Evolutionary conservation across 2,888 invertebrate species (phyloP), one percentile per base, ranked within the genome.

Genomic region (Nemurella pictetii): DNA sequence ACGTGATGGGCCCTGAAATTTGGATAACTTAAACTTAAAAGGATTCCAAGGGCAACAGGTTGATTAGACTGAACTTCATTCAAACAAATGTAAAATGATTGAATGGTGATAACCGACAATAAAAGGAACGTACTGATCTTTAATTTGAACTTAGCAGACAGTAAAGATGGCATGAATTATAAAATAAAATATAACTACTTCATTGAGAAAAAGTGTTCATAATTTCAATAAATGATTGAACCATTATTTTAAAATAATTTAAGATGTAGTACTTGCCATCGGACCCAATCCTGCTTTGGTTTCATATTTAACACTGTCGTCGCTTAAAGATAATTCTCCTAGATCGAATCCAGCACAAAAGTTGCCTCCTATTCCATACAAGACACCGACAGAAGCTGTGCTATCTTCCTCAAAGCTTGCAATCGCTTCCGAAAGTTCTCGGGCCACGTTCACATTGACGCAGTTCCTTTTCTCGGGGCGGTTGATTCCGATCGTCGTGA

Each of bases 321-420:
- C 83, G 75, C 12, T 28, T 88, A 89, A 74, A 87, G 93, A 91
- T 84, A 98, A 91, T 89, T 97, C 96, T 83, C 94, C 92, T 83
- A 98, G 92, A 90, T 99, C 98, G 89, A 95, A 96, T 0, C 99
- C 99, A 0, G 98, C 94, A 90, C 97, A 98, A 90, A 99, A 99
- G 85, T 95, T 96, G 0, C 98, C 98, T n/a, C 98, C 98, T 88
- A 94, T 93, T 7, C 99, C 99, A 89, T 97, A 94, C 0, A 99
- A 91, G 0, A 99, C 94, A 7, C 95, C 95, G 3, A 95, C 95
- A 86, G 92, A 91, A 0, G 95, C 91, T 0, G 92, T 90, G 0
- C 93, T 90, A 89, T 98, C 96, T 35, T 94, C 92, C 87, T 99
- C 97, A 90, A 98, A 98, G 25, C 92, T 91, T 86, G 94, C 91